These are phyloP conservation scores for Drosophila nigromelanica DNA, from an alignment of 1,140 invertebrate species.

Conservation along the genomic window DNA sequence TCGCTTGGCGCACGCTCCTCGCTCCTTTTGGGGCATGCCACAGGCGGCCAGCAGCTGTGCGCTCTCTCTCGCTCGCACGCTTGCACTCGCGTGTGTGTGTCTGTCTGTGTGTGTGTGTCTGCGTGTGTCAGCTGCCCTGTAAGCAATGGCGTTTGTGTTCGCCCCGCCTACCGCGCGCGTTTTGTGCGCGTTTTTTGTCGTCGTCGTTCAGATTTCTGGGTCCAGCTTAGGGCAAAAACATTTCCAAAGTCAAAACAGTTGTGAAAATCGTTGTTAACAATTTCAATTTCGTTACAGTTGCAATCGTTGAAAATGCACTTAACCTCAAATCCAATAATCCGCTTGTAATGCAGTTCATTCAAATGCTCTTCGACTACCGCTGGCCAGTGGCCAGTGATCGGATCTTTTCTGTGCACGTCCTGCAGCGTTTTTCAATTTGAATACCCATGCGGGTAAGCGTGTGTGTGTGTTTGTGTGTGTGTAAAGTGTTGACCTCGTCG, in stretches of 20 bases:
- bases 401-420: conserved; percentile 52
- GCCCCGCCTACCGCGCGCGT: conserved; percentile 65
- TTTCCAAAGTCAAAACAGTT: conserved; percentile 72
- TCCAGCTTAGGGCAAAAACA: conserved; percentile 27
- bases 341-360: conserved; percentile 75
- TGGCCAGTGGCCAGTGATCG: conserved; percentile 17
- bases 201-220: background rate
- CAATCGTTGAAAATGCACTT: conserved; percentile 66
- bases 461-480: conserved; percentile 30
- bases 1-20: conserved; percentile 60
- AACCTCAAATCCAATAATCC: conserved; percentile 81
- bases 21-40: conserved; percentile 63
- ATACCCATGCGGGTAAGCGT: conserved; percentile 53
- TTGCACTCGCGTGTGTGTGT: conserved; percentile 13
- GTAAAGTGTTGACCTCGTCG: conserved; percentile 71
- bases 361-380: conserved; percentile 33
- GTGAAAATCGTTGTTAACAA: conserved; percentile 48
- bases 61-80: conserved; percentile 19
- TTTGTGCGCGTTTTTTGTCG: conserved; percentile 57
- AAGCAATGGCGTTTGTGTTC: conserved; percentile 65
- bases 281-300: conserved; percentile 53
- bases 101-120: conserved; percentile 35
- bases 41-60: conserved; percentile 33
- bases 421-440: conserved; percentile 68
- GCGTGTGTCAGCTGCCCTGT: conserved; percentile 45